A percentile compares a stretch with the other conserved stretches of the same genome.
These are phyloP conservation scores for Ceryle rudis DNA, from an alignment of 2,797 vertebrate species.

Conservation along the genomic window DNA sequence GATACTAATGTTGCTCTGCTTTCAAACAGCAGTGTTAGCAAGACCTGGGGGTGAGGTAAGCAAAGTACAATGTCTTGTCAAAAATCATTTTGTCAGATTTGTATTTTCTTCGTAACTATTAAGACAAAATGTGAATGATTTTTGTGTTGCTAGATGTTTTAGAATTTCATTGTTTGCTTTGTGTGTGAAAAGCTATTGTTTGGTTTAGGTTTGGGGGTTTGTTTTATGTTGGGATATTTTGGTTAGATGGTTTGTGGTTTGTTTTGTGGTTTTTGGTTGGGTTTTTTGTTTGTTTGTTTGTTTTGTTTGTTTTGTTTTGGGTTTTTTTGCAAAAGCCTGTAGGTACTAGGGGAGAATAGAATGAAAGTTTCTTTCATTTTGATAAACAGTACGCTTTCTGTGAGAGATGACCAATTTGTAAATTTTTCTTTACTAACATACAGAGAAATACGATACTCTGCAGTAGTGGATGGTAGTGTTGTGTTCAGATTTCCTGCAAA, in stretches of 20 bases:
- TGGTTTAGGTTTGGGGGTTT: neutral
- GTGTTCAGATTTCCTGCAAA: neutral
- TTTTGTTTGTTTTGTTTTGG: neutral
- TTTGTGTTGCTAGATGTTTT: neutral
- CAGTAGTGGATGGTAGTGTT: neutral
- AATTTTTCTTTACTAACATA: neutral
- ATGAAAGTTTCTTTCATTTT: neutral
- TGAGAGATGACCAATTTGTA: neutral
- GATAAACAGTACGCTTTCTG: neutral
- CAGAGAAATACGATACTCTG: neutral
- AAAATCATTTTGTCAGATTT: slow-evolving; percentile 56
- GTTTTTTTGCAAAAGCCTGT: neutral
- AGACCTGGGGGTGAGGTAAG: slow-evolving; percentile 92
- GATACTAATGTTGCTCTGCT: slow-evolving; percentile 84
- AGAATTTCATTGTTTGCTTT: neutral
- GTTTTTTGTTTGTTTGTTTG: too few species aligned
- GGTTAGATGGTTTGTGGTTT: neutral
- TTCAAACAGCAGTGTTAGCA: slow-evolving; percentile 85
- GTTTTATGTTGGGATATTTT: neutral
- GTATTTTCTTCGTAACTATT: neutral
- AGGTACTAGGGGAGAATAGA: neutral
- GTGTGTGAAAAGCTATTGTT: neutral
- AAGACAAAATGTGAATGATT: neutral
- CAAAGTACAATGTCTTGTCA: slow-evolving; percentile 72
- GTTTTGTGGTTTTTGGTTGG: neutral